Evolutionary conservation across 2,797 vertebrate genomes (phyloP).

Genomic region (Austrolebias charrua): DNA sequence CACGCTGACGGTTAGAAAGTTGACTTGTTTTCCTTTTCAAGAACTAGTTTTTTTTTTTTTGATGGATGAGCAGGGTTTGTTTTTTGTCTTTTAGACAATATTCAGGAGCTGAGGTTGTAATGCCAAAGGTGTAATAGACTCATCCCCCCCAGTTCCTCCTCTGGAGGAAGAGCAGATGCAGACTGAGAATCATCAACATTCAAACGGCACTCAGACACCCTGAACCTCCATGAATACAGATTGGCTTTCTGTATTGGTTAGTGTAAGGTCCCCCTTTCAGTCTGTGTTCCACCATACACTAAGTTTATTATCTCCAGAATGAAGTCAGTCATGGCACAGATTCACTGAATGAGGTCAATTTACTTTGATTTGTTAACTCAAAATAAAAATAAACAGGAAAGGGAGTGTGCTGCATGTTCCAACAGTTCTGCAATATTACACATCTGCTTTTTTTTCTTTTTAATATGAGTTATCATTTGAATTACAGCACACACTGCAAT

Average conservation of each 20-base stretch:
- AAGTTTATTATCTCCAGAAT: constrained; percentile 55
- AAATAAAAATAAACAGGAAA: background rate
- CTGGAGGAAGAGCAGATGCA: constrained; percentile 53
- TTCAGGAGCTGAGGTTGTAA: constrained; percentile 39
- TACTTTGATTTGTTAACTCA: constrained; percentile 29
- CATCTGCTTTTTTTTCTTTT: constrained; percentile 20
- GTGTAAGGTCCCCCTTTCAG: constrained; percentile 55
- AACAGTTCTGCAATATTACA: constrained; percentile 29
- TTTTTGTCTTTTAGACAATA: background rate
- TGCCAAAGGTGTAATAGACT: constrained; percentile 63
- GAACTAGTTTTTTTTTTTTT: background rate
- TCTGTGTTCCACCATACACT: constrained; percentile 19
- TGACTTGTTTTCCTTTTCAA: constrained; percentile 10
- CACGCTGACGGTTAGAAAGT: constrained; percentile 16
- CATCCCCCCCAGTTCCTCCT: constrained; percentile 8
- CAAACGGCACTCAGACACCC: constrained; percentile 41
- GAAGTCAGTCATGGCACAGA: constrained; percentile 38
- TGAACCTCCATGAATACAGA: constrained; percentile 65
- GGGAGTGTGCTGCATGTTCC: constrained; percentile 18
- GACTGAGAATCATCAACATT: constrained; percentile 58
- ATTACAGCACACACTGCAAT: constrained; percentile 33
- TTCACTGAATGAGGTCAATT: constrained; percentile 40
- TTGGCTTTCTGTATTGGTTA: constrained; percentile 43
- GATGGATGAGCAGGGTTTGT: constrained; percentile 38
- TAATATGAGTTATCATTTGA: constrained; percentile 35